Conservation (phyloP, 2,113 vertebrate species). For the Periophthalmus modestus region DNA sequence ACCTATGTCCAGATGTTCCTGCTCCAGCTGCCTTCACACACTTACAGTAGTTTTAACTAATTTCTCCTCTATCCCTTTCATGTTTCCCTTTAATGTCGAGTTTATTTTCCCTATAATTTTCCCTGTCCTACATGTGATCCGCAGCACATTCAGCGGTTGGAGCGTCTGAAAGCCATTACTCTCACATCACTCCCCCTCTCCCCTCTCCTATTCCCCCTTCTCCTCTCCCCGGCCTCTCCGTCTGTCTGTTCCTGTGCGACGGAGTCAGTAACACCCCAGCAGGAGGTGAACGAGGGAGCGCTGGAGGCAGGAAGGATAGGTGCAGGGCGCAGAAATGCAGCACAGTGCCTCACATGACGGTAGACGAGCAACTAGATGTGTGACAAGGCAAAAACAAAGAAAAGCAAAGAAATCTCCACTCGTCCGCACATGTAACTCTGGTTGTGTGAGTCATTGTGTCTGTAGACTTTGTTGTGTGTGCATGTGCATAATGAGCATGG, state of each 20-base stretch:
- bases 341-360: slow-evolving; percentile 35
- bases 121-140: slow-evolving; percentile 18
- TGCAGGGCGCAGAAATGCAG: slow-evolving; percentile 58
- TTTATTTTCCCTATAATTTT: slow-evolving; percentile 10
- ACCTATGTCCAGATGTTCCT: slow-evolving; percentile 6
- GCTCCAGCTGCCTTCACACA: not conserved
- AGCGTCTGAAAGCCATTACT: slow-evolving; percentile 49
- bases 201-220: slow-evolving; percentile 31
- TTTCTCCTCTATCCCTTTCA: slow-evolving; percentile 1
- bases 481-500: slow-evolving; percentile 47
- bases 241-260: slow-evolving; percentile 67
- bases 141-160: slow-evolving; percentile 25
- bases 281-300: slow-evolving; percentile 67
- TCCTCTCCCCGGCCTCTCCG: slow-evolving; percentile 48
- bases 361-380: slow-evolving; percentile 14
- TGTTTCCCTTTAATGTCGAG: slow-evolving; percentile 7
- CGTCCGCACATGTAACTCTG: slow-evolving; percentile 23
- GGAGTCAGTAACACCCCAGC: slow-evolving; percentile 71
- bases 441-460: slow-evolving; percentile 30
- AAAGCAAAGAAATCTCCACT: not conserved
- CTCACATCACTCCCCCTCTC: slow-evolving; percentile 20
- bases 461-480: slow-evolving; percentile 43
- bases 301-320: slow-evolving; percentile 63
- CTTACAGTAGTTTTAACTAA: slow-evolving; percentile 12
- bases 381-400: slow-evolving; percentile 9